A percentile compares a stretch with the other conserved stretches of the same genome.
Conservation (phyloP, 2,797 vertebrate genomes). For the Coluber constrictor region DNA sequence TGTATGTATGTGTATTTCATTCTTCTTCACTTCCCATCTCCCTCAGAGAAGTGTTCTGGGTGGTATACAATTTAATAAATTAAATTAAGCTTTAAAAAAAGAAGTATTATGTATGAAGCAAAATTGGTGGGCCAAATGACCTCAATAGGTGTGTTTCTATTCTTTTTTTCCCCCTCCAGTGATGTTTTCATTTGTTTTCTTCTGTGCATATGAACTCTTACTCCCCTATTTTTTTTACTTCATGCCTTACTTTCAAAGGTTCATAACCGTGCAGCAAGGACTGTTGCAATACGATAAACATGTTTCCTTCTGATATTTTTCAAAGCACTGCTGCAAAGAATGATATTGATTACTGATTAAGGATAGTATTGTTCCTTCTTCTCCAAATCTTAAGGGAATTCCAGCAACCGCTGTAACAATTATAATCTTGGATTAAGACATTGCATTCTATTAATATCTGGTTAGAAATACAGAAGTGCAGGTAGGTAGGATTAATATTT, state of each 20-base stretch:
- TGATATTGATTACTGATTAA: not conserved
- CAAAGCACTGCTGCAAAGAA: not conserved
- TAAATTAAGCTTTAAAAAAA: too few species aligned
- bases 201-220: too few species aligned
- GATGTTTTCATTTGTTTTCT: not conserved
- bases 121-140: too few species aligned
- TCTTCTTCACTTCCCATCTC: too few species aligned
- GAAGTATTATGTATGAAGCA: too few species aligned
- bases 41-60: too few species aligned
- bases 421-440: too few species aligned
- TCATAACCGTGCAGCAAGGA: not conserved
- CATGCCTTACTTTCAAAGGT: not conserved
- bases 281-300: not conserved
- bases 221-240: not conserved
- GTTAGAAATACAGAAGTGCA: not conserved
- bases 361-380: not conserved
- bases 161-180: not conserved
- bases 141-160: too few species aligned
- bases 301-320: not conserved
- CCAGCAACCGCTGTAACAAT: not conserved
- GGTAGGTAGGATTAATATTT: not conserved
- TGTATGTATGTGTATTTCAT: too few species aligned
- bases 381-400: not conserved
- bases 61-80: too few species aligned
- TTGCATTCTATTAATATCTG: not conserved